These are phyloP conservation scores for Sebastes steindachneri DNA, from an alignment of 2,797 vertebrate species.

Conservation along the genomic window DNA sequence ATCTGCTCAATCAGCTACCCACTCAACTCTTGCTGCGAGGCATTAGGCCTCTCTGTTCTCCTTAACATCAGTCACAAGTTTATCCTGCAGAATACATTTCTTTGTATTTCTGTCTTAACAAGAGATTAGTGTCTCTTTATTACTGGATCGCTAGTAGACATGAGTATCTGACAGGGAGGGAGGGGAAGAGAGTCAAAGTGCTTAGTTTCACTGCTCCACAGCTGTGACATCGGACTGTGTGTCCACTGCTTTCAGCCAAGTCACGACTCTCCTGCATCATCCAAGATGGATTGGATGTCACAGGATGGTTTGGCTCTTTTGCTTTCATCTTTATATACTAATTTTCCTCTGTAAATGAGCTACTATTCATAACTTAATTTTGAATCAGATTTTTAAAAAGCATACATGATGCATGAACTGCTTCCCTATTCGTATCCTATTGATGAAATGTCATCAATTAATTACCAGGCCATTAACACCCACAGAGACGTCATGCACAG, in stretches of 20 bases:
- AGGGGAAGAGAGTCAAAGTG: slow-evolving; percentile 21
- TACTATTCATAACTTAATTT: not conserved
- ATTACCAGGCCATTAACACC: slow-evolving; percentile 18
- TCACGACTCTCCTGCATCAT: not conserved
- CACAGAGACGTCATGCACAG: not conserved
- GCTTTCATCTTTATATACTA: not conserved
- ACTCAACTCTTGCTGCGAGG: not conserved
- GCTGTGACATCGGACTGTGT: slow-evolving; percentile 30
- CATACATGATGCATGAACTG: not conserved
- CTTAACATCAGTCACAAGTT: slow-evolving; percentile 16
- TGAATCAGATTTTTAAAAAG: not conserved
- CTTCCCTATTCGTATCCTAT: slow-evolving; percentile 5
- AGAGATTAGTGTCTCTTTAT: slow-evolving; percentile 38
- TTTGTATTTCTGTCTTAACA: slow-evolving; percentile 10
- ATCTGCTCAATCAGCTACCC: not conserved
- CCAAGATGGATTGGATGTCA: slow-evolving; percentile 1
- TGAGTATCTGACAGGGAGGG: not conserved
- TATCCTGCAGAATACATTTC: slow-evolving; percentile 7
- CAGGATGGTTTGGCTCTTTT: not conserved
- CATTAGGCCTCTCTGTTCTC: not conserved
- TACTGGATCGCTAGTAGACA: slow-evolving; percentile 25
- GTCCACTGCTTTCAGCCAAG: not conserved
- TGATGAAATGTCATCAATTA: slow-evolving; percentile 31
- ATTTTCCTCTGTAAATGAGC: not conserved
- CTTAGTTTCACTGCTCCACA: slow-evolving; percentile 25